phyloP scores from a whole-genome alignment of 2,797 vertebrate species.

The Lepus oiostolus region DNA sequence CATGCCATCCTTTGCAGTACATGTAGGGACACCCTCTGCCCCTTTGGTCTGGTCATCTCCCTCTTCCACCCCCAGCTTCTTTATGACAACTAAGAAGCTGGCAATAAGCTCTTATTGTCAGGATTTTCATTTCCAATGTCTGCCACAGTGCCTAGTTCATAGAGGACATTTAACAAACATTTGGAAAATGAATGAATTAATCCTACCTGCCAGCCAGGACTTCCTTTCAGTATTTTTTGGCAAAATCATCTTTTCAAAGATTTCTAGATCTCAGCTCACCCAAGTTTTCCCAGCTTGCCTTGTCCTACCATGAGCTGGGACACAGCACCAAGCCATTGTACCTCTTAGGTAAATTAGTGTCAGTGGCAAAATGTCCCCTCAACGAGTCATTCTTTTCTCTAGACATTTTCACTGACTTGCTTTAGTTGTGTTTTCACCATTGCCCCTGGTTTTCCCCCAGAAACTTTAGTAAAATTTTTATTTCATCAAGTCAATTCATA shows the following conservation, averaged over 20 bases:
- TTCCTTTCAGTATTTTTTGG: slow-evolving; percentile 17
- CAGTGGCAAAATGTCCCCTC: not conserved
- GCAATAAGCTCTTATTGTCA: not conserved
- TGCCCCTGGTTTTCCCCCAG: not conserved
- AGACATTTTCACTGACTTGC: not conserved
- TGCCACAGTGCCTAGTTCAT: not conserved
- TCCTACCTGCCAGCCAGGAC: not conserved
- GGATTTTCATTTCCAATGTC: not conserved
- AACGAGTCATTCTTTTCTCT: not conserved
- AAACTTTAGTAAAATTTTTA: not conserved
- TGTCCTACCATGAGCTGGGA: not conserved
- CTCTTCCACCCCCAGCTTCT: not conserved
- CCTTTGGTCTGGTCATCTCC: not conserved
- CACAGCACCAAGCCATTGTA: not conserved
- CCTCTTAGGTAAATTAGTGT: not conserved
- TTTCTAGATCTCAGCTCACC: not conserved
- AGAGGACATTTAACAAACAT: not conserved
- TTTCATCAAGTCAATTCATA: slow-evolving; percentile 48
- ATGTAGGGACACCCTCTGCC: not conserved
- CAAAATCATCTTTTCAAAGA: not conserved
- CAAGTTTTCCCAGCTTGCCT: not conserved
- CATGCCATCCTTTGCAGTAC: not conserved
- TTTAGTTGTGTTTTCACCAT: slow-evolving; percentile 22
- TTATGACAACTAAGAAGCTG: not conserved
- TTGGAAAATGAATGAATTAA: slow-evolving; percentile 28